Percentiles rank a stretch among this genome's conserved stretches.
Evolutionary conservation across 2,888 invertebrate genomes (phyloP).

Genomic region (Mythimna impura): DNA sequence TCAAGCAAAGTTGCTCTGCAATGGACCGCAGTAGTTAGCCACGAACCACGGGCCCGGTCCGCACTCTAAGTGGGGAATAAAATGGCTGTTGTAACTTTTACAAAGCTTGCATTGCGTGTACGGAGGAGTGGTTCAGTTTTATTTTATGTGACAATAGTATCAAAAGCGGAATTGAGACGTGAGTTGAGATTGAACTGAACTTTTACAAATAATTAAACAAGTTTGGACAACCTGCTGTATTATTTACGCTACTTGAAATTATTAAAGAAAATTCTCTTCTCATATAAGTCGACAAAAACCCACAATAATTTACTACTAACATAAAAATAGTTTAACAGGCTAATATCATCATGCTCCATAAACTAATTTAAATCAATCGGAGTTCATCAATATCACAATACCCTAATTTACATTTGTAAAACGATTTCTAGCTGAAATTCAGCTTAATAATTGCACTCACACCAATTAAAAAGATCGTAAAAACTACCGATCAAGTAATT

Average conservation of each 20-base stretch:
- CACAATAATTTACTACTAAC: no score
- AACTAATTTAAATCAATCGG: neutral
- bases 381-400: neutral
- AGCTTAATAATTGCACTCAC: conserved; percentile 9
- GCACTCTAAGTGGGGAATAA: conserved; percentile 48
- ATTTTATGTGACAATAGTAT: conserved; percentile 13
- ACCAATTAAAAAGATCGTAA: conserved; percentile 17
- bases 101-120: conserved; percentile 26
- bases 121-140: conserved; percentile 8
- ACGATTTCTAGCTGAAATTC: neutral
- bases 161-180: conserved; percentile 1
- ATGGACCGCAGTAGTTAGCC: conserved; percentile 58
- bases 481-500: conserved; percentile 27
- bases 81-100: conserved; percentile 49
- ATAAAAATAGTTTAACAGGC: no score
- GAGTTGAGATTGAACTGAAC: neutral
- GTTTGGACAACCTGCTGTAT: neutral
- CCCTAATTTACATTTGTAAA: neutral
- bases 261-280: no score
- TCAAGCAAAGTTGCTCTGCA: conserved; percentile 55
- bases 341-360: neutral
- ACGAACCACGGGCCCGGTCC: conserved; percentile 15
- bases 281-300: no score
- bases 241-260: no score
- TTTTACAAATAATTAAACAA: neutral